These are phyloP conservation scores for Campoletis sonorensis DNA, from an alignment of 1,140 invertebrate genomes.

Conservation along the genomic window DNA sequence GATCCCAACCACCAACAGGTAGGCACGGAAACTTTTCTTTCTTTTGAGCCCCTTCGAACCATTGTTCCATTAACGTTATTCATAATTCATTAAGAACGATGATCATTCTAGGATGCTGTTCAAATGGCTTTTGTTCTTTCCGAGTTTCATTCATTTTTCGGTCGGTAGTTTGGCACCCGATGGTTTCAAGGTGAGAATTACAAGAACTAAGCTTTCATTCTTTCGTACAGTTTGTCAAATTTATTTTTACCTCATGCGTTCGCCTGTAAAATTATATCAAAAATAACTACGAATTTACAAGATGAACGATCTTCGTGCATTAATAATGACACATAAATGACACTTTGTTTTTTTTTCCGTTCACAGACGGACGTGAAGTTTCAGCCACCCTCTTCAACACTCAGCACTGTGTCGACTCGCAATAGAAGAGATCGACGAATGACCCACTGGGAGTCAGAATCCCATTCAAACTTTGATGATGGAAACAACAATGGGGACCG, in stretches of 20 bases:
- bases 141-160: background rate
- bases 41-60: background rate
- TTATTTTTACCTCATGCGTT: background rate
- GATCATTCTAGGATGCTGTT: background rate
- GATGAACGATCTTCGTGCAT: background rate
- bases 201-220: background rate
- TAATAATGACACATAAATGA: background rate
- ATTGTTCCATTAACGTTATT: background rate
- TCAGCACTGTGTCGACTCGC: background rate
- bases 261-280: background rate
- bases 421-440: slow-evolving; percentile 28
- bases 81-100: too few species aligned
- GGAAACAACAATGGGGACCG: background rate
- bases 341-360: background rate
- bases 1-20: background rate
- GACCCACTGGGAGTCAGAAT: slow-evolving; percentile 21
- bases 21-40: background rate
- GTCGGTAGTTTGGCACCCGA: background rate
- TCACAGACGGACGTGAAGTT: background rate
- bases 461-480: slow-evolving; percentile 28
- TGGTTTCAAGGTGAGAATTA: background rate
- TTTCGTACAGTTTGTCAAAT: background rate
- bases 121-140: background rate
- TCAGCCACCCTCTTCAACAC: background rate
- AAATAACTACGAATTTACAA: background rate